These are phyloP conservation scores for Colletes latitarsis DNA, from an alignment of 1,140 invertebrate species.

Conservation along the genomic window DNA sequence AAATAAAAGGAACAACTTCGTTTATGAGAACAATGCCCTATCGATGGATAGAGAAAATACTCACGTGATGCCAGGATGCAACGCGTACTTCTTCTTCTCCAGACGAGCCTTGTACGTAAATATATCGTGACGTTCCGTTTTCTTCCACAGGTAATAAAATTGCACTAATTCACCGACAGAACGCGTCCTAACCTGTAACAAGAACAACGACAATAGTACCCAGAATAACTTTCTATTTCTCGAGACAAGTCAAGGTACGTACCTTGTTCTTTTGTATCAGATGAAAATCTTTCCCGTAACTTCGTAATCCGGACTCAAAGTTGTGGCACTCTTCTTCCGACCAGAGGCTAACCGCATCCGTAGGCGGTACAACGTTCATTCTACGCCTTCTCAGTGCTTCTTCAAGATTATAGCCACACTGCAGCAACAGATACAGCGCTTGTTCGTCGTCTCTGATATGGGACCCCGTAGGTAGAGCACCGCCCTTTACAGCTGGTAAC, in stretches of 20 bases:
- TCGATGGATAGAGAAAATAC: slow-evolving; percentile 74
- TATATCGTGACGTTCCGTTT: slow-evolving; percentile 97
- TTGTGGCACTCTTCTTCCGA: slow-evolving; percentile 98
- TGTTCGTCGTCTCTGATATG: slow-evolving; percentile 97
- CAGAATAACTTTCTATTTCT: not conserved
- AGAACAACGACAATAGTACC: not conserved
- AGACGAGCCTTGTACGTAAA: slow-evolving; percentile 89
- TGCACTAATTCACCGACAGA: slow-evolving; percentile 98
- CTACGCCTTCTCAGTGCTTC: slow-evolving; percentile 93
- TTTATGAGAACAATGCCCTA: not conserved
- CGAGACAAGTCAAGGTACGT: slow-evolving; percentile 9
- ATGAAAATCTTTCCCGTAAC: slow-evolving; percentile 98
- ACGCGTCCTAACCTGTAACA: slow-evolving; percentile 89
- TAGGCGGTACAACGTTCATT: slow-evolving; percentile 88
- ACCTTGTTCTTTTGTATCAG: slow-evolving; percentile 97
- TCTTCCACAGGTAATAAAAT: slow-evolving; percentile 99
- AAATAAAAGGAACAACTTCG: not conserved
- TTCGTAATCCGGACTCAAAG: slow-evolving; percentile 96
- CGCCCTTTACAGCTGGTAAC: slow-evolving; percentile 82
- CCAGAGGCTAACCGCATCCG: slow-evolving; percentile 93
- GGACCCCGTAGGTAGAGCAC: slow-evolving; percentile 86
- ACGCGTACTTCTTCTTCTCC: slow-evolving; percentile 90
- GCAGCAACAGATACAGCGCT: slow-evolving; percentile 94
- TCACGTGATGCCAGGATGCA: slow-evolving; percentile 88
- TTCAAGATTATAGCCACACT: slow-evolving; percentile 96